Evolutionary conservation across 2,797 vertebrate genomes (phyloP).

Genomic region (Phataginus tetradactyla): DNA sequence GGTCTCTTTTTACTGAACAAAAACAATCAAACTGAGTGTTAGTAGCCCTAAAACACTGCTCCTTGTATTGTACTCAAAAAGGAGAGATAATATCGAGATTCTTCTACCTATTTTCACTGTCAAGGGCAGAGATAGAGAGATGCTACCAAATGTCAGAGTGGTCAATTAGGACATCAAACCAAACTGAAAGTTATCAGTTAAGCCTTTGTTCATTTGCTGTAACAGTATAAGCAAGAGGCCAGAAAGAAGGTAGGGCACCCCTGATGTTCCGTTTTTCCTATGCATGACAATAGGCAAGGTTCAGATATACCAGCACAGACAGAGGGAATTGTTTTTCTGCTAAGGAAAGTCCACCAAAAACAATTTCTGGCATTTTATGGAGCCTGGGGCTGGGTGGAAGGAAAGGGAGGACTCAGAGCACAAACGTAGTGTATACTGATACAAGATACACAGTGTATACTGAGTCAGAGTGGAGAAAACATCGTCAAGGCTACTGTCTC

Average conservation of each 20-base stretch:
- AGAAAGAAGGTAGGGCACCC: background rate
- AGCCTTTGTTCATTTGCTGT: background rate
- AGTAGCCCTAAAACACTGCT: background rate
- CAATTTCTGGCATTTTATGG: background rate
- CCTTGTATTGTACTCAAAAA: background rate
- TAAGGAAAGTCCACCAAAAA: background rate
- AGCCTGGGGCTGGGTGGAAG: background rate
- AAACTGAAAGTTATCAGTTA: background rate
- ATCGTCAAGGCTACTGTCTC: background rate
- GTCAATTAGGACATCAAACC: background rate
- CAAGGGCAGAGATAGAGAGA: background rate
- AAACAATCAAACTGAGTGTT: background rate
- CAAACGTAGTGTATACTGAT: background rate
- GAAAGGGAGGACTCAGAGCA: background rate
- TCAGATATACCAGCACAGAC: background rate
- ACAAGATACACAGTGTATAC: background rate
- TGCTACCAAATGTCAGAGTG: background rate
- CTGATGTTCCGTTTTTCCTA: background rate
- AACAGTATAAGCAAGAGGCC: background rate
- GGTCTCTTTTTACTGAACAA: background rate
- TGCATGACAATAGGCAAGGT: background rate
- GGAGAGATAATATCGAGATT: background rate
- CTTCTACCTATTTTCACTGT: background rate
- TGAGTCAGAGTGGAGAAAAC: background rate
- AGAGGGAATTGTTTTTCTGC: background rate